These are phyloP conservation scores for Cichlasoma orientale DNA, from an alignment of 2,797 vertebrate species.

Conservation along the genomic window DNA sequence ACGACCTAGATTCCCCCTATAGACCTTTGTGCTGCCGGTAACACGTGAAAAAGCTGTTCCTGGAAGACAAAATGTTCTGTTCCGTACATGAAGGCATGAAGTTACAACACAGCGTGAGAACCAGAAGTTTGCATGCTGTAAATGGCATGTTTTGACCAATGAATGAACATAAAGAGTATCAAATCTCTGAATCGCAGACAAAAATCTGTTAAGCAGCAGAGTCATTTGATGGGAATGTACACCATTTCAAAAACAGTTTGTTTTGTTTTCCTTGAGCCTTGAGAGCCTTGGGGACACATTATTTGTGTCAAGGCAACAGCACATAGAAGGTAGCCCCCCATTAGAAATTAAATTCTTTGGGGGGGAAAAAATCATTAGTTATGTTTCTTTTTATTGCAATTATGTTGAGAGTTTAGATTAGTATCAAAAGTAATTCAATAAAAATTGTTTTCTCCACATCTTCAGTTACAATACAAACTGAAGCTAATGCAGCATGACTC, in stretches of 20 bases:
- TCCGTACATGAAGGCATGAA: background rate
- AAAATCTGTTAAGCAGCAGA: background rate
- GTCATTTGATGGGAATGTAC: background rate
- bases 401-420: background rate
- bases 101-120: background rate
- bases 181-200: background rate
- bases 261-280: background rate
- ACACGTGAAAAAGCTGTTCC: slow-evolving; percentile 3
- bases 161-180: background rate
- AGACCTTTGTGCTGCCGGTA: background rate
- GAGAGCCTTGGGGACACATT: background rate
- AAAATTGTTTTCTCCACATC: background rate
- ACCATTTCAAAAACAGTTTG: background rate
- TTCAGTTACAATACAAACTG: background rate
- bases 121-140: background rate
- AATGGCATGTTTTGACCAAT: background rate
- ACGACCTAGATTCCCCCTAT: slow-evolving; percentile 24
- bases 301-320: background rate
- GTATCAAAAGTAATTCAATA: background rate
- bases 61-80: background rate
- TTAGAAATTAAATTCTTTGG: background rate
- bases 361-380: background rate
- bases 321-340: background rate
- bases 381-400: background rate
- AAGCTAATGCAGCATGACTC: too few species aligned